These are phyloP conservation scores for Anthopleura sola DNA, from an alignment of 64 coral and sea anemone species.

Conservation along the genomic window DNA sequence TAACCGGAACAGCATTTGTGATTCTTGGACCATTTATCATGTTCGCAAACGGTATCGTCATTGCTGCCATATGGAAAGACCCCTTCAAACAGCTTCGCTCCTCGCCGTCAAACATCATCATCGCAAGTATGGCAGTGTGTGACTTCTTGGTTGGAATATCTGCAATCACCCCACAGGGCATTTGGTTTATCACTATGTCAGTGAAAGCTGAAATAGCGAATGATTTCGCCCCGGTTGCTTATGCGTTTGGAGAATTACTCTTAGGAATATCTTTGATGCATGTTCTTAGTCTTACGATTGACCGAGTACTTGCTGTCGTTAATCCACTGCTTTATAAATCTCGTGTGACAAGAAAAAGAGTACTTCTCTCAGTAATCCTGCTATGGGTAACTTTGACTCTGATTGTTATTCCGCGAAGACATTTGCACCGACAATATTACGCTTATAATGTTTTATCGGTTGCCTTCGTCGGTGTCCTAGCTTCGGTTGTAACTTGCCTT, in stretches of 20 bases:
- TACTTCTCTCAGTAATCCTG: not conserved
- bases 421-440: not conserved
- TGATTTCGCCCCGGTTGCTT: not conserved
- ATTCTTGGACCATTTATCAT: slow-evolving; percentile 1
- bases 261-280: slow-evolving; percentile 4
- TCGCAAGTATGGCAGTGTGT: slow-evolving; percentile 9
- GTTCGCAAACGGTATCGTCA: not conserved
- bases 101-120: no score
- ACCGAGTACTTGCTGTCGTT: slow-evolving; percentile 20
- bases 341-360: slow-evolving; percentile 30
- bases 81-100: no score
- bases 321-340: slow-evolving; percentile 29
- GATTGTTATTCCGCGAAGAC: not conserved
- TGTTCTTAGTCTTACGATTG: slow-evolving; percentile 18
- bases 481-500: not conserved
- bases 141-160: not conserved
- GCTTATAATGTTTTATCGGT: not conserved
- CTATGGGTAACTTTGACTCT: slow-evolving; percentile 14
- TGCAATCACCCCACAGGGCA: not conserved
- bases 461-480: not conserved
- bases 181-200: not conserved
- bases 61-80: slow-evolving; percentile 24
- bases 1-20: not conserved
- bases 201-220: not conserved
- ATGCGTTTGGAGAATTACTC: not conserved